Percentiles rank a stretch among this genome's conserved stretches.
Conservation (phyloP, 2,113 vertebrate genomes). For the Pseudolaguvia tuberculata region DNA sequence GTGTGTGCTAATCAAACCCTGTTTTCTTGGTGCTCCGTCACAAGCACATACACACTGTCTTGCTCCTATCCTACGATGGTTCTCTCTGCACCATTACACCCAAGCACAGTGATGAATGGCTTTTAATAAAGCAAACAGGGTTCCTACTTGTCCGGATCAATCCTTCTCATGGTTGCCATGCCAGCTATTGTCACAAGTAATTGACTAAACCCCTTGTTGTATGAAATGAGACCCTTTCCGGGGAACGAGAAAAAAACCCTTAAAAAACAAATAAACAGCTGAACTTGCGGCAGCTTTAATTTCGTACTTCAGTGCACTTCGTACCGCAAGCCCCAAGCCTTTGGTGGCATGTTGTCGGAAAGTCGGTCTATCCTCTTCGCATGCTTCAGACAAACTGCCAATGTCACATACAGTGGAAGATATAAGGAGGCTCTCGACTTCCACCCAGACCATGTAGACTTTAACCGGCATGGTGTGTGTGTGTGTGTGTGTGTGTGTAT, state of each 20-base stretch:
- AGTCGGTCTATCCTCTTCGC: slow-evolving; percentile 4
- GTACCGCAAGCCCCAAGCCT: slow-evolving; percentile 20
- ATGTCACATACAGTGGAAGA: background rate
- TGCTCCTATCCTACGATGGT: slow-evolving; percentile 1
- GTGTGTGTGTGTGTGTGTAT: too few species aligned
- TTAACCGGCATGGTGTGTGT: background rate
- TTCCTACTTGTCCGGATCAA: slow-evolving; percentile 48
- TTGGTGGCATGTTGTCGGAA: slow-evolving; percentile 22
- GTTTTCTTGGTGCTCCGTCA: slow-evolving; percentile 14
- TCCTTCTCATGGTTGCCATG: slow-evolving; percentile 43
- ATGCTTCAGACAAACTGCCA: background rate
- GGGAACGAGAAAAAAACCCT: slow-evolving; percentile 18
- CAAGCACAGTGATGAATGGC: slow-evolving; percentile 51
- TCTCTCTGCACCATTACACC: slow-evolving; percentile 37
- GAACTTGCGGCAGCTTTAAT: slow-evolving; percentile 47
- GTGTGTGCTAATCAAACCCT: slow-evolving; percentile 18
- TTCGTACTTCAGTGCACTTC: slow-evolving; percentile 46
- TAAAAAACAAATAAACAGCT: slow-evolving; percentile 31
- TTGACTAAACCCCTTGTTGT: slow-evolving; percentile 46
- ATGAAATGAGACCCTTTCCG: slow-evolving; percentile 45
- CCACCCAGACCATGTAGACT: background rate
- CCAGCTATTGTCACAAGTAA: slow-evolving; percentile 49
- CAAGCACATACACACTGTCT: background rate
- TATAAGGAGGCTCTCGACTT: background rate
- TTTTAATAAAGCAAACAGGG: slow-evolving; percentile 53